phyloP scores from a whole-genome alignment of 53 echinoderm and acorn worm genomes.

The Glandiceps talaboti region DNA sequence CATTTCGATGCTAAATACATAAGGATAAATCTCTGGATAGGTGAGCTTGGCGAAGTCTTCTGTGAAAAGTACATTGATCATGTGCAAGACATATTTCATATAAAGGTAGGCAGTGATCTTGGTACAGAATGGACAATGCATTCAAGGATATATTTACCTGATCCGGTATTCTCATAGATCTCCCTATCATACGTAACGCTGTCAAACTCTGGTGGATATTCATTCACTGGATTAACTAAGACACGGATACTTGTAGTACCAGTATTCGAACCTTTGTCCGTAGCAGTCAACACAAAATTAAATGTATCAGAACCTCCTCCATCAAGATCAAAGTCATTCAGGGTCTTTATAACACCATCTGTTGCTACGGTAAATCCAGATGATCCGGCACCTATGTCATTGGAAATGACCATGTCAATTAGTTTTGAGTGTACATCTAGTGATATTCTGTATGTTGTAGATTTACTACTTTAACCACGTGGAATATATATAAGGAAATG shows the following conservation, averaged over 20 bases:
- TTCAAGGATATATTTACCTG: background rate
- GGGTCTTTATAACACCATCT: background rate
- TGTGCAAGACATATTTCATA: too few relatives aligned
- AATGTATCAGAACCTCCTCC: background rate
- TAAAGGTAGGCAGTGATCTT: too few relatives aligned
- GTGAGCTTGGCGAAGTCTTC: too few relatives aligned
- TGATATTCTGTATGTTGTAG: too few relatives aligned
- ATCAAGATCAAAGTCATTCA: background rate
- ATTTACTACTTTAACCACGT: too few relatives aligned
- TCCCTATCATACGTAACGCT: background rate
- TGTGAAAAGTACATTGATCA: too few relatives aligned
- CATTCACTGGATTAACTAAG: background rate
- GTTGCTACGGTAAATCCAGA: background rate
- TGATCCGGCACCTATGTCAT: background rate
- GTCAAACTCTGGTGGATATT: background rate
- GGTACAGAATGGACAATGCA: too few relatives aligned
- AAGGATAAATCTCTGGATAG: too few relatives aligned
- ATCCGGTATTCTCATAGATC: background rate
- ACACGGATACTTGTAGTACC: background rate
- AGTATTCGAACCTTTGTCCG: background rate
- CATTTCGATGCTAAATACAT: too few relatives aligned
- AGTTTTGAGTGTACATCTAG: too few relatives aligned
- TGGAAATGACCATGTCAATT: too few relatives aligned
- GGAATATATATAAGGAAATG: too few relatives aligned
- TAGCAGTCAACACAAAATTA: background rate